A percentile compares a stretch with the other conserved stretches of the same genome.
phyloP scores from a whole-genome alignment of 1,140 invertebrate species.

The Drosophila ananassae region DNA sequence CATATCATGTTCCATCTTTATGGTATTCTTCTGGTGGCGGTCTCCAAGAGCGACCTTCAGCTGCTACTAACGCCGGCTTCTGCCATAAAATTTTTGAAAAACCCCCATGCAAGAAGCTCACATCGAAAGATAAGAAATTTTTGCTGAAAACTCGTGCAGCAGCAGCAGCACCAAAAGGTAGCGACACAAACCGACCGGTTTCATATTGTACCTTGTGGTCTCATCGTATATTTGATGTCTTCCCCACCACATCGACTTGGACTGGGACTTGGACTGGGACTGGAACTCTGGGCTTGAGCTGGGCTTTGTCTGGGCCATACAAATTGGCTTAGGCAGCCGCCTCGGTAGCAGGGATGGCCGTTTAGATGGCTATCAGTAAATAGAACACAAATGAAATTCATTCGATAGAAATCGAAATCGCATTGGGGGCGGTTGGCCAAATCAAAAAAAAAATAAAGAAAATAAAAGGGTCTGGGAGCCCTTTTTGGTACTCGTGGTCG shows the following conservation, averaged over 20 bases:
- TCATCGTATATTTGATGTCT: too few relatives aligned
- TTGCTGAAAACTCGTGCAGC: slow-evolving; percentile 76
- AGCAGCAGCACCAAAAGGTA: slow-evolving; percentile 56
- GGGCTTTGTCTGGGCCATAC: slow-evolving; percentile 44
- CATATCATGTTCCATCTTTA: background rate
- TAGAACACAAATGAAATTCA: slow-evolving; percentile 83
- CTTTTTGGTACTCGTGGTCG: slow-evolving; percentile 11
- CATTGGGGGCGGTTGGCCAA: slow-evolving; percentile 68
- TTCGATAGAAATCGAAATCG: slow-evolving; percentile 81
- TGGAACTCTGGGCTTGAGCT: slow-evolving; percentile 30
- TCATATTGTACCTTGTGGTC: slow-evolving; percentile 2
- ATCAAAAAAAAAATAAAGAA: slow-evolving; percentile 45
- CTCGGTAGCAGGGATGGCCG: slow-evolving; percentile 66
- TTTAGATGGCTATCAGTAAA: slow-evolving; percentile 84
- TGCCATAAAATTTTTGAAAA: slow-evolving; percentile 75
- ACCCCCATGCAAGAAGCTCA: slow-evolving; percentile 12
- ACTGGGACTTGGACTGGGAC: slow-evolving; percentile 7
- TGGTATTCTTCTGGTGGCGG: background rate
- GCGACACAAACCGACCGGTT: slow-evolving; percentile 35
- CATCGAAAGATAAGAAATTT: slow-evolving; percentile 73
- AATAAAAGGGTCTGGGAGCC: slow-evolving; percentile 6
- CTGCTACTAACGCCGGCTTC: slow-evolving; percentile 12
- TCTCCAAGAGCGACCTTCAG: background rate
- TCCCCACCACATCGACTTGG: slow-evolving; percentile 44
- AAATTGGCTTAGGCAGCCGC: slow-evolving; percentile 60